Conservation (phyloP, 2,113 vertebrate genomes). For the Crotophaga sulcirostris region DNA sequence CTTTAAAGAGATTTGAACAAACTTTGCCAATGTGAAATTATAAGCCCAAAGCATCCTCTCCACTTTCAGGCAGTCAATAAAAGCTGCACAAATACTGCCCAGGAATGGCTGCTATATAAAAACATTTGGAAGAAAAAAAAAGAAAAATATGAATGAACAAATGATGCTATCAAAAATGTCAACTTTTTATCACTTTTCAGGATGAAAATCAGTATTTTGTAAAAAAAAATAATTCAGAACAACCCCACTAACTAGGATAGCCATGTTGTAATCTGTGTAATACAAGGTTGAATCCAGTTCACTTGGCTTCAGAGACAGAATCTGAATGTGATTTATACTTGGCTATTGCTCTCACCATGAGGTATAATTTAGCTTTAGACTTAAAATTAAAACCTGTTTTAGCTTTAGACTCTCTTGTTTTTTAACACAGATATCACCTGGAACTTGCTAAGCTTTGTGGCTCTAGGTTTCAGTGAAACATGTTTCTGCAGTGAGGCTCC, state of each 20-base stretch:
- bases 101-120: not conserved
- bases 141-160: not conserved
- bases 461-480: not conserved
- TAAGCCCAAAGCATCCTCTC: not conserved
- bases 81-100: not conserved
- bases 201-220: not conserved
- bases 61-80: not conserved
- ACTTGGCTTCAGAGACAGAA: not conserved
- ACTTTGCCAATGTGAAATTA: constrained; percentile 45
- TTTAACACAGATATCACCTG: not conserved
- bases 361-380: not conserved
- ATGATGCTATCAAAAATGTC: not conserved
- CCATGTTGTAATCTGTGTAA: not conserved
- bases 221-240: not conserved
- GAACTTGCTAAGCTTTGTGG: not conserved
- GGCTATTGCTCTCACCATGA: not conserved
- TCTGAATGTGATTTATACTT: not conserved
- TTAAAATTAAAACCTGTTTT: not conserved
- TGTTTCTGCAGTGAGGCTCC: not conserved
- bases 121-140: not conserved
- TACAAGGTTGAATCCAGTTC: not conserved
- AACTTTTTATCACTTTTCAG: not conserved
- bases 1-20: constrained; percentile 65
- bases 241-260: not conserved
- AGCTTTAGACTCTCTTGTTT: not conserved